Base-by-base conservation (phyloP, 64 coral and sea anemone genomes). In the Stylophora pistillata region DNA sequence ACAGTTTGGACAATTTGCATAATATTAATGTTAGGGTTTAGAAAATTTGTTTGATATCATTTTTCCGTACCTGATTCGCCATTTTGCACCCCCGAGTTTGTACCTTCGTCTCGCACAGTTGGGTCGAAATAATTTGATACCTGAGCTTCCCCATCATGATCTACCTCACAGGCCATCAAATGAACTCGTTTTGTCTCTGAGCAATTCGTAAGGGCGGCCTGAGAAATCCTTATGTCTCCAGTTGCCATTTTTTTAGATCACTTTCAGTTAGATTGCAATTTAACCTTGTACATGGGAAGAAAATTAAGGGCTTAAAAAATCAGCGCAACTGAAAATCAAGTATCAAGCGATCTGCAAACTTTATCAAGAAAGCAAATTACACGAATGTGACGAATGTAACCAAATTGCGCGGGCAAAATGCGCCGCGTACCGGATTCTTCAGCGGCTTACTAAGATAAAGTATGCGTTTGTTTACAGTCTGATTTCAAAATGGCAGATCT, bases 121-220 rank as follows among this genome's bases (percentile, higher is more conserved):
- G 87, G 33, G 72, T 96, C 95, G 89, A 96, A 96, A 78, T 87
- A 96, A 68, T 34, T 37, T 16, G 6, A 53, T 15, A 96, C 71
- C 4, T 61, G 71, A 17, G 95, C 95, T 13, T 96, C 88, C 13
- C 95, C 95, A 74, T 93, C 62, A 66, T 90, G 88, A 57, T 89
- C 88, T 52, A 96, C 93, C 59, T 86, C 84, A 79, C 95, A 96
- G 3, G 95, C 87, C 95, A 96, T 86, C 69, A 85, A 87, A 69
- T 96, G 95, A 27, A 96, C 86, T 15, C 95, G 91, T 28, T 20
- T 82, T 2, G 87, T 86, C 75, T 90, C 86, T 17, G 59, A 55
- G 58, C 63, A 84, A 37, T 34, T 84, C 13, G 80, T 69, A 15
- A 84, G 15, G 20, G 80, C 32, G 23, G 80, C 4, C 58, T 69